These are phyloP conservation scores for Cottus gobio DNA, from an alignment of 2,113 vertebrate genomes.

Conservation along the genomic window DNA sequence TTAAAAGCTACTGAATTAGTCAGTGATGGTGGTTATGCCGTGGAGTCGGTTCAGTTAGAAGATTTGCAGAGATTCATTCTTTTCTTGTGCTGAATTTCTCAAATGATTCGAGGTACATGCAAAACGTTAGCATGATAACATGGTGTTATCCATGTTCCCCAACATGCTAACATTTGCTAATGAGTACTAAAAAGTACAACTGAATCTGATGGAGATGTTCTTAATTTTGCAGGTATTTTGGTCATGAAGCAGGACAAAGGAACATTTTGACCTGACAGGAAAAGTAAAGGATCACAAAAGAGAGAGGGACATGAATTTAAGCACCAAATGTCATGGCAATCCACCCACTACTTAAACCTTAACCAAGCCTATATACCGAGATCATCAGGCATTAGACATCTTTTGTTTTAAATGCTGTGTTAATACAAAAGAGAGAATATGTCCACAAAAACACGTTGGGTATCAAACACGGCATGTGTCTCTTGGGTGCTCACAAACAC, in stretches of 20 bases:
- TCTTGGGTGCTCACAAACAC: conserved; percentile 22
- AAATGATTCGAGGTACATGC: background rate
- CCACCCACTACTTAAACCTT: background rate
- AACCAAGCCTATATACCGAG: background rate
- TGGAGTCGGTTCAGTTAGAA: background rate
- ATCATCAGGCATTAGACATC: background rate
- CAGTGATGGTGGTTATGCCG: background rate
- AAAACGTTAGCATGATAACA: background rate
- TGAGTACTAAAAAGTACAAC: background rate
- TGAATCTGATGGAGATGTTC: background rate
- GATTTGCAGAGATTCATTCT: background rate
- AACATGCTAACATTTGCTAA: background rate
- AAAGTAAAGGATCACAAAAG: background rate
- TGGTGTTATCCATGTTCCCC: background rate
- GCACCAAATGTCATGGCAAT: background rate
- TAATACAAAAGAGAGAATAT: background rate
- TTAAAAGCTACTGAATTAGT: background rate
- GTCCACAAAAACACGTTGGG: conserved; percentile 7
- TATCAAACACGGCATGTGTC: background rate
- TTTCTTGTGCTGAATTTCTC: background rate
- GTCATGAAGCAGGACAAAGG: background rate
- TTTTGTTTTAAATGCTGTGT: background rate
- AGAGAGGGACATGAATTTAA: background rate
- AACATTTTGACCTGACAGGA: background rate
- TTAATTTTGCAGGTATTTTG: background rate